Base-by-base conservation (phyloP, 2,888 invertebrate genomes). In the Apamea anceps region DNA sequence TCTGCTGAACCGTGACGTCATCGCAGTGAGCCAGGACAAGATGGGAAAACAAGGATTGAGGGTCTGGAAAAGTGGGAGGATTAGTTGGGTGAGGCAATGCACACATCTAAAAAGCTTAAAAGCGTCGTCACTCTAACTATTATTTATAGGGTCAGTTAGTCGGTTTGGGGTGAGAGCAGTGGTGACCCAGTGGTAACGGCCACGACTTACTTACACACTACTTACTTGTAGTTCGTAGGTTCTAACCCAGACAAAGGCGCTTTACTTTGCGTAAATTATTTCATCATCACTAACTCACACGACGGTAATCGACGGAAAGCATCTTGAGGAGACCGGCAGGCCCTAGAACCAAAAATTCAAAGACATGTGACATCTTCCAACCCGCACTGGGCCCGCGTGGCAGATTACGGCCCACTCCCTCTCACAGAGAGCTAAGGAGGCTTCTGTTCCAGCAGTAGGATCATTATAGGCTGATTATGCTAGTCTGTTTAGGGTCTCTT, bases 1-100 rank as follows among this genome's bases (percentile, higher is more conserved):
- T 66, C 94, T 98, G n/a, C 97, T 97, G 70, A 98, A 98, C 90
- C 92, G 91, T 65, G 96, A 97, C 62, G 95, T 98, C 12, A 98
- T 98, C 42, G 97, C 97, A 7, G 96, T 98, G 42, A 97, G 98
- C 91, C 98, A 98, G 92, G 98, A 98, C 87, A 93, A 93, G 2
- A 88, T 98, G 74, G 98, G 98, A 2, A 96, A 97, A 66, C 98
- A 98, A 91, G 98, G 98, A 13, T 91, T 92, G 8, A 91, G 95
- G 32, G 93, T 96, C 6, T 93, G 91, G 90, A 93, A 92, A 76
- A 88, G 89, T 48, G 87, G 87, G 4, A 84, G 77, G 0, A 51
- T 65, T 48, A 82, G 75, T 57, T 75, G 71, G 78, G 91, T 89
- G 18, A 78, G 77, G n/a, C 28, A 25, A 51, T 66, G n/a, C 12